Percentiles rank a stretch among this genome's conserved stretches.
Conservation (phyloP, 2,113 vertebrate species). For the Pituophis catenifer region DNA sequence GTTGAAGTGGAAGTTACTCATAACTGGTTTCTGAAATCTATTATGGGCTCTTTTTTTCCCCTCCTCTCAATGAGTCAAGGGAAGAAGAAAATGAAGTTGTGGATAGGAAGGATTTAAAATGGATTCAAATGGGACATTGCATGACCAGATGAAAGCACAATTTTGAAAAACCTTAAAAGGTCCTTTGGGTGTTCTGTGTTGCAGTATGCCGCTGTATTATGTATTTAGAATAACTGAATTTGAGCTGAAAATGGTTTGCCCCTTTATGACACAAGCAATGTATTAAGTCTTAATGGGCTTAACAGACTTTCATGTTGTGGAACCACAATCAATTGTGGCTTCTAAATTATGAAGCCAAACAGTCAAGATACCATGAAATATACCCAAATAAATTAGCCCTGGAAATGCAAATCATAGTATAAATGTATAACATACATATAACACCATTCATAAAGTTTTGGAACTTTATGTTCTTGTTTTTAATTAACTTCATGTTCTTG, state of each 20-base stretch:
- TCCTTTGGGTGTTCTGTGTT: not conserved
- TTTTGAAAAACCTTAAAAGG: not conserved
- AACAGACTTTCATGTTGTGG: not conserved
- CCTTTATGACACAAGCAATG: not conserved
- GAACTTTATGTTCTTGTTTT: not conserved
- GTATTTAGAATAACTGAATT: not conserved
- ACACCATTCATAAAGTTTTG: not conserved
- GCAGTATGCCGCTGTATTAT: not conserved
- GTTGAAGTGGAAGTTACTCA: not conserved
- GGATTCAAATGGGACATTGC: not conserved
- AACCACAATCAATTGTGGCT: not conserved
- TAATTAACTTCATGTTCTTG: not conserved
- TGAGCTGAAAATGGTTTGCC: not conserved
- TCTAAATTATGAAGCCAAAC: not conserved
- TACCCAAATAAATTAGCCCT: not conserved
- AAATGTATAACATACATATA: not conserved
- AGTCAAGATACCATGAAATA: not conserved
- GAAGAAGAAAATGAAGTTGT: not conserved
- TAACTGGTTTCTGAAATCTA: not conserved
- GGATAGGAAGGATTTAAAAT: not conserved
- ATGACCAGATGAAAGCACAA: not conserved
- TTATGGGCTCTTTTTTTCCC: not conserved
- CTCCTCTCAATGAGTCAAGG: not conserved
- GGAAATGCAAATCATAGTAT: not conserved
- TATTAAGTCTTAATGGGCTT: not conserved